Conservation (phyloP, 2,797 vertebrate species). For the Picus viridis region DNA sequence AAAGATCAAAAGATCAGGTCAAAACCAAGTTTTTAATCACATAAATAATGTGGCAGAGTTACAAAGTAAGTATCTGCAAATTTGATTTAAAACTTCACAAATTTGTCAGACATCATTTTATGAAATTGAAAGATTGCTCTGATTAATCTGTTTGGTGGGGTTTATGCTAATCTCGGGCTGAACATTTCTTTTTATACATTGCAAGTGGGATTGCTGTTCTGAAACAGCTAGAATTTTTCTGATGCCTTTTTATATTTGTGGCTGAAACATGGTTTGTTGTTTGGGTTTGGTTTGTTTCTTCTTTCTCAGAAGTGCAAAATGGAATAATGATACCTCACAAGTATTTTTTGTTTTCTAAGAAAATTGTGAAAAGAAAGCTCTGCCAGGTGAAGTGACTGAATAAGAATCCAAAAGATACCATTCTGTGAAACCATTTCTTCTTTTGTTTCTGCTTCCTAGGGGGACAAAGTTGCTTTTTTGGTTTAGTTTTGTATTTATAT, state of each 20-base stretch:
- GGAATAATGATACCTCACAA: neutral
- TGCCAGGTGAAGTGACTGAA: neutral
- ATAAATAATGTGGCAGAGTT: slow-evolving; percentile 86
- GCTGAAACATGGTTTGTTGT: neutral
- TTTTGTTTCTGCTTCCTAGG: neutral
- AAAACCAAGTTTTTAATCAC: slow-evolving; percentile 98
- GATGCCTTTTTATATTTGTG: neutral
- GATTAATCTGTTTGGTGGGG: slow-evolving; percentile 63
- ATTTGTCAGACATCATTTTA: slow-evolving; percentile 80
- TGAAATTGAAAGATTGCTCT: slow-evolving; percentile 67
- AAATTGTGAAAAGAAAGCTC: neutral
- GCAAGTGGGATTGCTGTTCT: neutral
- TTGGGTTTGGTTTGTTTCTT: neutral
- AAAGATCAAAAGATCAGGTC: slow-evolving; percentile 94
- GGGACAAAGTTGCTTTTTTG: neutral
- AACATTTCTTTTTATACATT: neutral
- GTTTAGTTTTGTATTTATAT: neutral
- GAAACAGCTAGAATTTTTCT: neutral
- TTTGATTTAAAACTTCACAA: slow-evolving; percentile 84
- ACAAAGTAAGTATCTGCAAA: slow-evolving; percentile 81
- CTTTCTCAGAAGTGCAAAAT: neutral
- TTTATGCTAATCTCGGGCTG: neutral
- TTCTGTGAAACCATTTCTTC: neutral
- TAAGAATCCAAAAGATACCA: neutral
- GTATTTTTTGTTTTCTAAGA: neutral